These are phyloP conservation scores for Belgica antarctica DNA, from an alignment of 2,888 invertebrate genomes.

Conservation along the genomic window DNA sequence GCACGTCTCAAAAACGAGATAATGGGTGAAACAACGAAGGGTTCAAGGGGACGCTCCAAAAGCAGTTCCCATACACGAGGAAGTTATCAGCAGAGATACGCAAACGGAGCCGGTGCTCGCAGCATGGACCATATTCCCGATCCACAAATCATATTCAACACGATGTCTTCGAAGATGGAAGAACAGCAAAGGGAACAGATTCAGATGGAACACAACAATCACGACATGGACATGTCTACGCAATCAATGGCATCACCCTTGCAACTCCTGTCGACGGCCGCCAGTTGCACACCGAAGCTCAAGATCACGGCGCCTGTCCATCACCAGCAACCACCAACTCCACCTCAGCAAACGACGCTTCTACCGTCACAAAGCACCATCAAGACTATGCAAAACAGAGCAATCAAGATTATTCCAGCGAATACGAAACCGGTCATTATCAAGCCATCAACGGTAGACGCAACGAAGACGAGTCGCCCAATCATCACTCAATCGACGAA, in stretches of 20 bases:
- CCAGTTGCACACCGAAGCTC: constrained; percentile 38
- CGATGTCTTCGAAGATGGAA: constrained; percentile 6
- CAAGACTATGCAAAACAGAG: constrained; percentile 9
- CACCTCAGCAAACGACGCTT: constrained; percentile 46
- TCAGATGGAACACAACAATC: neutral
- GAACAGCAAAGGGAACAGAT: neutral
- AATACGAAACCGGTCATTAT: constrained; percentile 27
- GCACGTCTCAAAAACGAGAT: constrained; percentile 17
- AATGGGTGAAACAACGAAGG: constrained; percentile 9
- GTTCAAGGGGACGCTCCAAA: constrained; percentile 9
- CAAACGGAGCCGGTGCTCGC: constrained; percentile 30
- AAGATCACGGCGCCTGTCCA: constrained; percentile 22
- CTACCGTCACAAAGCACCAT: neutral
- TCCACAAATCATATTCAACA: constrained; percentile 40
- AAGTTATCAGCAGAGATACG: constrained; percentile 22
- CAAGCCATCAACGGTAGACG: neutral
- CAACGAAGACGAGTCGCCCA: neutral
- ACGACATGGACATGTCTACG: constrained; percentile 27
- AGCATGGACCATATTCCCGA: constrained; percentile 42
- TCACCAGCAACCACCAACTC: constrained; percentile 47
- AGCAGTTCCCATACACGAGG: neutral
- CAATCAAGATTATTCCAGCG: constrained; percentile 35
- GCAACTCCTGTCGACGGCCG: constrained; percentile 40
- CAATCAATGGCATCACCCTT: constrained; percentile 34
- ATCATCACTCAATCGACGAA: neutral